Base-by-base conservation (phyloP, 2,888 invertebrate genomes). In the Acronicta leporina region DNA sequence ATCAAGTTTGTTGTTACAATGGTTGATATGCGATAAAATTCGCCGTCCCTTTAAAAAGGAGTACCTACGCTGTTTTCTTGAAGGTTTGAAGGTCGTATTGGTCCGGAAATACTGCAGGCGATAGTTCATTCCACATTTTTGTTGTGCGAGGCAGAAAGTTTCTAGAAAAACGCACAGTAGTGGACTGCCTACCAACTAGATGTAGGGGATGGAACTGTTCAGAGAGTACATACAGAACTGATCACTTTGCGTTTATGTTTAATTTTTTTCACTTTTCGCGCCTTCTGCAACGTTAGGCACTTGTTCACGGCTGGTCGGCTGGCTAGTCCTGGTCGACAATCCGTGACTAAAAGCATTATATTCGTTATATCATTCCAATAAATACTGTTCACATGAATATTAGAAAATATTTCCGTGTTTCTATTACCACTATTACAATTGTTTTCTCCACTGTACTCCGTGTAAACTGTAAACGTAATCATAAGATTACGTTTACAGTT, bases 321-420 rank as follows among this genome's bases (percentile, higher is more conserved):
- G 2, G 43, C 27, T 35, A 51, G 14, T 44, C 33, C 30, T 44
- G 33, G 14, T 20, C 35, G 4, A 5, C 49, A 42, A 42, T 41
- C 61, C 65, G 53, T 62, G 52, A 58, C 58, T 43, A 25, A 56
- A 61, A 52, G 47, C 46, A 53, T 46, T 58, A 58, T 46, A 50
- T 68, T 63, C n/a, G n/a, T n/a, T 44, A 57, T 53, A 48, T 43
- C 33, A 57, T 53, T 61, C 25, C 35, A 50, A 61, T 58, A 45
- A 66, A 62, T 52, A 62, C 51, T 48, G 43, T 40, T 47, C 64
- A 49, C 50, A 56, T 61, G 35, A 47, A 58, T 53, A 55, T 56
- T 33, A 47, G 45, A 50, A 54, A 59, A 20, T 51, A 44, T 53
- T 41, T 5, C 30, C 38, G 11, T 43, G 62, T 66, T 63, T 53